These are phyloP conservation scores for Spea hammondii DNA, from an alignment of 2,797 vertebrate species.

Conservation along the genomic window DNA sequence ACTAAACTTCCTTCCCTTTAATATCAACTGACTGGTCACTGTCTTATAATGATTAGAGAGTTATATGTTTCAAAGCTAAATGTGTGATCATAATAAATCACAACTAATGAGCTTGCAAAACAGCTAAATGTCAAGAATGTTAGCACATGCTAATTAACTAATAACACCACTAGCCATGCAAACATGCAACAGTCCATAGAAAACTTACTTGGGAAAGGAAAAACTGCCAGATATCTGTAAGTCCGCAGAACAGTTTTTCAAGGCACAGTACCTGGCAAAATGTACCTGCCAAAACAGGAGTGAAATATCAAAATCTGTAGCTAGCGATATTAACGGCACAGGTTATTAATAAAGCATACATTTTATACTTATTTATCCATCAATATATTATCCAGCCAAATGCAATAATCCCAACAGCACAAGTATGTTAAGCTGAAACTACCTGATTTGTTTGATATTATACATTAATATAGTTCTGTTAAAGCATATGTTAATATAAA, in stretches of 20 bases:
- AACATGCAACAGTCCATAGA: not conserved
- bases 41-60: not conserved
- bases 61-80: constrained; percentile 17
- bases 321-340: no score
- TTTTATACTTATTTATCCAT: no score
- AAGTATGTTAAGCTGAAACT: no score
- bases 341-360: no score
- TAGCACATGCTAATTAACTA: constrained; percentile 22
- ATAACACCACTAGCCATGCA: constrained; percentile 1
- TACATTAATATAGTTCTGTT: no score
- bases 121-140: constrained; percentile 8
- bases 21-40: not conserved
- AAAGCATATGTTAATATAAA: no score
- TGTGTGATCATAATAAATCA: constrained; percentile 29
- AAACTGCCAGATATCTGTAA: constrained; percentile 82
- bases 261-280: constrained; percentile 85
- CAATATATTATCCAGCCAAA: no score
- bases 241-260: constrained; percentile 87
- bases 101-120: not conserved
- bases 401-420: no score
- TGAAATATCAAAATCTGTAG: not conserved
- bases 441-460: no score
- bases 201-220: constrained; percentile 83
- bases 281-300: constrained; percentile 70
- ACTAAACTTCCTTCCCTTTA: constrained; percentile 10